Evolutionary conservation across 2,888 invertebrate species (phyloP).

Genomic region (Drosophila acutilabella): DNA sequence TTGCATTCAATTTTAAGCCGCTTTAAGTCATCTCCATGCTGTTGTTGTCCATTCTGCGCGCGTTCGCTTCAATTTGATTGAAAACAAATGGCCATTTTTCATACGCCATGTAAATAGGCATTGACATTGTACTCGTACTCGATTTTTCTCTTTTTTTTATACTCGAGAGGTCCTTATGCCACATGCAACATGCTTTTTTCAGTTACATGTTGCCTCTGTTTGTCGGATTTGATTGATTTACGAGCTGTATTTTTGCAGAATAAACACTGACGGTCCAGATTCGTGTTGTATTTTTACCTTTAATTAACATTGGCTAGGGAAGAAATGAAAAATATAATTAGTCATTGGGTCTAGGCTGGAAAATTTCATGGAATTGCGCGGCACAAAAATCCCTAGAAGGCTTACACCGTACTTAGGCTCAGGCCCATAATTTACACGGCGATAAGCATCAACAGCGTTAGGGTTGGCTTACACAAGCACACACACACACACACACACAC

Average conservation of each 20-base stretch:
- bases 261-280: too few relatives aligned
- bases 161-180: conserved; percentile 15
- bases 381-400: conserved; percentile 30
- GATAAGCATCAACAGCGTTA: conserved; percentile 66
- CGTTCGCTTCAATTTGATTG: conserved; percentile 55
- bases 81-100: conserved; percentile 70
- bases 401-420: conserved; percentile 64
- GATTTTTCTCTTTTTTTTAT: conserved; percentile 14
- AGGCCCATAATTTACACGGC: conserved; percentile 64
- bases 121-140: conserved; percentile 61
- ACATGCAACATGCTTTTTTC: conserved; percentile 24
- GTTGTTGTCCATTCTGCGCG: conserved; percentile 38
- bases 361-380: conserved; percentile 31
- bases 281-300: conserved; percentile 19
- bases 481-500: not conserved
- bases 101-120: conserved; percentile 72
- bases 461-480: conserved; percentile 29
- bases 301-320: conserved; percentile 64
- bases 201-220: conserved; percentile 58
- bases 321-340: conserved; percentile 59
- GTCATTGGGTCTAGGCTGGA: conserved; percentile 53
- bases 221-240: conserved; percentile 60
- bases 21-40: conserved; percentile 65
- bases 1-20: conserved; percentile 57
- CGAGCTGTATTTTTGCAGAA: conserved; percentile 4